phyloP scores from a whole-genome alignment of 2,797 vertebrate species.

The Myotis vivesi region DNA sequence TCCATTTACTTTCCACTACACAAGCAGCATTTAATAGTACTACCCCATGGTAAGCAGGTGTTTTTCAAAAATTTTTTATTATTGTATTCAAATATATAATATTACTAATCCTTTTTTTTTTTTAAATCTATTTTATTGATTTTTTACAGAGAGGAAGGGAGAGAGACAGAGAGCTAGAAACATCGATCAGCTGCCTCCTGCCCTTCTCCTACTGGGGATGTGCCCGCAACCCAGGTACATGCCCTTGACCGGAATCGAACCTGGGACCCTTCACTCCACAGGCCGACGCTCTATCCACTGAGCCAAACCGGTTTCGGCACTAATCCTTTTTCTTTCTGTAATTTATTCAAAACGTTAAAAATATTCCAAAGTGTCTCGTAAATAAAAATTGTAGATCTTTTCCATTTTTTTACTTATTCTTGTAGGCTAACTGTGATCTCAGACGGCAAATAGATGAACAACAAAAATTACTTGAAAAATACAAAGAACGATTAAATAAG shows the following conservation, averaged over 20 bases:
- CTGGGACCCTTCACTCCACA: too few relatives aligned
- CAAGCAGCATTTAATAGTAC: not conserved
- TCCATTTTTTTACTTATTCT: conserved; percentile 56
- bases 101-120: not conserved
- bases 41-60: not conserved
- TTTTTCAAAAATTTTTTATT: not conserved
- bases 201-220: too few relatives aligned
- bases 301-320: too few relatives aligned
- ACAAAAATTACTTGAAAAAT: conserved; percentile 99
- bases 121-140: too few relatives aligned
- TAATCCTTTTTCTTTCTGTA: not conserved
- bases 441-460: conserved; percentile 99
- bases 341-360: conserved; percentile 50
- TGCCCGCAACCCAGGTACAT: too few relatives aligned
- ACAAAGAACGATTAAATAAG: conserved; percentile 99
- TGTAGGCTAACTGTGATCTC: conserved; percentile 98
- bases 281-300: too few relatives aligned
- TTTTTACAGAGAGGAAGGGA: too few relatives aligned
- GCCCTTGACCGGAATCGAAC: too few relatives aligned
- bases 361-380: not conserved
- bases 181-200: too few relatives aligned
- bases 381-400: conserved; percentile 34
- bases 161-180: too few relatives aligned
- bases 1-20: not conserved
- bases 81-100: not conserved